A percentile compares a stretch with the other conserved stretches of the same genome.
Evolutionary conservation across 2,888 invertebrate genomes (phyloP).

Genomic region (Cryptosula pallasiana): DNA sequence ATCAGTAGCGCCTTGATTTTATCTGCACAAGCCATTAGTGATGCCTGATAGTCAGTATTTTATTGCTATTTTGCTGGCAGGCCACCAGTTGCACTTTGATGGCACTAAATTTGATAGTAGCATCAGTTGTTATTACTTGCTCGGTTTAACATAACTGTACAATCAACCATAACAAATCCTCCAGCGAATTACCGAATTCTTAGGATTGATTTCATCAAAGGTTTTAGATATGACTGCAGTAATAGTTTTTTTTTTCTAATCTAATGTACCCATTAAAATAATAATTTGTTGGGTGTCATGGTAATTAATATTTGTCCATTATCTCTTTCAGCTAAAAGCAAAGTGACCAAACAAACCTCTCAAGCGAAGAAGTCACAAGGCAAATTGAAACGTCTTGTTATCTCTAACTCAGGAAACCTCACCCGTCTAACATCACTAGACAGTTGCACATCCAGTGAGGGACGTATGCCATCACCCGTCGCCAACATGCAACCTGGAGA

Average conservation of each 20-base stretch:
- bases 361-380: not conserved
- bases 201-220: too few relatives aligned
- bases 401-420: not conserved
- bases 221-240: too few relatives aligned
- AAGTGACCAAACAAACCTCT: not conserved
- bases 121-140: too few relatives aligned
- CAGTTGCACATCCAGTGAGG: not conserved
- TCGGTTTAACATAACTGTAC: too few relatives aligned
- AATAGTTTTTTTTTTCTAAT: not conserved
- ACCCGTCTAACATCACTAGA: not conserved
- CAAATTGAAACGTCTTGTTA: not conserved
- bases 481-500: not conserved
- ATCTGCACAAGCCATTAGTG: too few relatives aligned
- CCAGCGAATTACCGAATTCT: not conserved
- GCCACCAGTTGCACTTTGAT: too few relatives aligned
- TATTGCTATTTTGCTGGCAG: too few relatives aligned
- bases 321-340: conserved; percentile 10
- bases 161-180: not conserved
- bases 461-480: not conserved
- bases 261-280: not conserved
- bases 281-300: not conserved
- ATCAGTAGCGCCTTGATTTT: too few relatives aligned
- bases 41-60: not conserved
- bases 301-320: conserved; percentile 6
- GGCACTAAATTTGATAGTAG: too few relatives aligned